Evolutionary conservation across 1,140 invertebrate genomes (phyloP).

Genomic region (Heliconius hewitsoni): DNA sequence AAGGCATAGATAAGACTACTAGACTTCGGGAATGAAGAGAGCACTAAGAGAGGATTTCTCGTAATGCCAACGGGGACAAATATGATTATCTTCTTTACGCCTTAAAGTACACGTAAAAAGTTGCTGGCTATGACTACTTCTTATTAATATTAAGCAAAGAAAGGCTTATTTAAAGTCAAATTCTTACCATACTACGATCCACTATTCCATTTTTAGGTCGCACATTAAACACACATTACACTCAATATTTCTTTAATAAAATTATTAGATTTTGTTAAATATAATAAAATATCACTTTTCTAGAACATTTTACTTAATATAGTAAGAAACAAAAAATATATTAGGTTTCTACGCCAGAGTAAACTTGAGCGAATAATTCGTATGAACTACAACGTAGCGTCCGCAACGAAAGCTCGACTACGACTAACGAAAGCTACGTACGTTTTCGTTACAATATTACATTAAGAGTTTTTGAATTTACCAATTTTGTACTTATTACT

Average conservation of each 20-base stretch:
- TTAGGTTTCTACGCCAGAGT: background rate
- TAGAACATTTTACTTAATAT: background rate
- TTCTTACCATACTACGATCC: background rate
- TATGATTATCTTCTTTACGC: no score
- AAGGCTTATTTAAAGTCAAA: background rate
- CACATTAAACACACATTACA: background rate
- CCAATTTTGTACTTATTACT: background rate
- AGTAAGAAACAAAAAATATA: background rate
- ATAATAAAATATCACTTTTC: background rate
- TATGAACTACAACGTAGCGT: background rate
- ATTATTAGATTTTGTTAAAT: background rate
- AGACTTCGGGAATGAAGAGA: no score
- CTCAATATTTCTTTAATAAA: no score
- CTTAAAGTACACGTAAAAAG: no score
- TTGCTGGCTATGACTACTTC: no score
- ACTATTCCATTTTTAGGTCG: background rate
- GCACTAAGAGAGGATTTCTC: no score
- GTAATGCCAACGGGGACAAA: no score
- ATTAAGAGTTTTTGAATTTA: background rate
- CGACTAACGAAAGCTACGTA: background rate
- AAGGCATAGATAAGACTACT: no score
- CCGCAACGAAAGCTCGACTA: slow-evolving; percentile 3
- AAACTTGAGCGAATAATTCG: background rate
- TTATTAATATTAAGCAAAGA: no score
- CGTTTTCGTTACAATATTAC: background rate